Conservation (phyloP, 2,113 vertebrate species). For the Drymodes brunneopygia region DNA sequence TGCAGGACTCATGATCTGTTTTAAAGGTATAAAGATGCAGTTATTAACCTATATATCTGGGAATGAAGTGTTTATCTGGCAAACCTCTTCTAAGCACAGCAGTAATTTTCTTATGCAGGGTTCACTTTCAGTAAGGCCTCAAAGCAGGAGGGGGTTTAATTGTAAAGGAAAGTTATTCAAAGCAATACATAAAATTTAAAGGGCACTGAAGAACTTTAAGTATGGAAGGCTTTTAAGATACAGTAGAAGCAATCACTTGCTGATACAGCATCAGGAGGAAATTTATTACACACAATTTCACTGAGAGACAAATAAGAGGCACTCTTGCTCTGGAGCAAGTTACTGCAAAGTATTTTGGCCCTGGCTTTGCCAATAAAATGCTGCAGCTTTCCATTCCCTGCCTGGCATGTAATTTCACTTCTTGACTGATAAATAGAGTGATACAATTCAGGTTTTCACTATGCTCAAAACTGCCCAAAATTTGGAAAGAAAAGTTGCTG, state of each 20-base stretch:
- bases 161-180: neutral
- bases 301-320: neutral
- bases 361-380: neutral
- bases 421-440: neutral
- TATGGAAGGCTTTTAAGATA: conserved; percentile 46
- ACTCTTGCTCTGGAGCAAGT: neutral
- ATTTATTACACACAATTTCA: neutral
- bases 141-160: neutral
- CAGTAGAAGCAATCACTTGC: conserved; percentile 33
- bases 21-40: neutral
- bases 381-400: neutral
- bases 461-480: conserved; percentile 32
- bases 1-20: neutral
- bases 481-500: neutral
- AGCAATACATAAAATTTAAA: conserved; percentile 42
- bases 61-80: neutral
- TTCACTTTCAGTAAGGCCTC: neutral
- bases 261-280: conserved; percentile 16
- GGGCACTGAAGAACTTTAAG: neutral
- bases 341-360: neutral
- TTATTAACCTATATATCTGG: neutral
- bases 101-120: neutral
- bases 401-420: neutral
- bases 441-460: conserved; percentile 6
- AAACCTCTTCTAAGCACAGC: neutral